Percentiles rank a stretch among this genome's conserved stretches.
phyloP scores from a whole-genome alignment of 2,888 invertebrate species.

The Aporophyla lueneburgensis region DNA sequence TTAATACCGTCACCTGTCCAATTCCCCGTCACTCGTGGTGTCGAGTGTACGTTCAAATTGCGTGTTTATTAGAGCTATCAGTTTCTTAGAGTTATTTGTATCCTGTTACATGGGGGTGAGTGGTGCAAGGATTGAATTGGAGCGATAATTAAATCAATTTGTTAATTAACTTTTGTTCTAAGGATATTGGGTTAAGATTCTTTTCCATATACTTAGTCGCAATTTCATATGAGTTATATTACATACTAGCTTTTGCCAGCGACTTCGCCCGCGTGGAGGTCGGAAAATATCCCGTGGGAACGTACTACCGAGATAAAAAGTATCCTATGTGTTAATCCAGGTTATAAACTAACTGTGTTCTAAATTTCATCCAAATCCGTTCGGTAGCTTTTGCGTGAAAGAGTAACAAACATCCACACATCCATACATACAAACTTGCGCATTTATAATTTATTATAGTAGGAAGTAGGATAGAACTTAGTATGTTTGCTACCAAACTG shows the following conservation, averaged over 20 bases:
- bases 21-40: slow-evolving; percentile 24
- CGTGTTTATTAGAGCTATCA: slow-evolving; percentile 45
- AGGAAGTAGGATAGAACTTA: no score
- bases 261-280: no score
- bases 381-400: no score
- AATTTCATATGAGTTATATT: not conserved
- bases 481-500: not conserved
- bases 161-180: not conserved
- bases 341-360: no score
- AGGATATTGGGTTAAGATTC: not conserved
- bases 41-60: slow-evolving; percentile 28
- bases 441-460: no score
- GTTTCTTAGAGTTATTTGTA: slow-evolving; percentile 72
- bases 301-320: no score
- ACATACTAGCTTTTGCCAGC: no score
- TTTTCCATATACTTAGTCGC: not conserved
- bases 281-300: no score
- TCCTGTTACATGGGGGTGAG: slow-evolving; percentile 51
- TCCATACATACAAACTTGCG: no score
- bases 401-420: no score
- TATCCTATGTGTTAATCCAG: no score
- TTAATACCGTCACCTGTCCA: slow-evolving; percentile 34
- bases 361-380: no score
- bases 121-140: not conserved
- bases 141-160: not conserved